Evolutionary conservation across 2,113 vertebrate species (phyloP).

Genomic region (Ovis canadensis): DNA sequence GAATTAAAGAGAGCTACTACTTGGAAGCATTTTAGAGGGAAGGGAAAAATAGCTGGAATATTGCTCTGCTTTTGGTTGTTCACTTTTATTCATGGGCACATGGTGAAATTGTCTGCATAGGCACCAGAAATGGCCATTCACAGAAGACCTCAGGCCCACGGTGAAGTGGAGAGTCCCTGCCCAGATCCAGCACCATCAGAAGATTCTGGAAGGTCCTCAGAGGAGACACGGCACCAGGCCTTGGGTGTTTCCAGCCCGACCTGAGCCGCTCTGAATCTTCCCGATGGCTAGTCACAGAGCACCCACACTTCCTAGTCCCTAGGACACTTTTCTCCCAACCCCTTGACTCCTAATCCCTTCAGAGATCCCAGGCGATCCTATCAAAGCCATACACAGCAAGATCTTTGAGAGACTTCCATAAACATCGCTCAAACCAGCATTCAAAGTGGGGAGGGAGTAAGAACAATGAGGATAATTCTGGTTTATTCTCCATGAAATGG

Average conservation of each 20-base stretch:
- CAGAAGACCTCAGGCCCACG: neutral
- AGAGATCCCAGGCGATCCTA: neutral
- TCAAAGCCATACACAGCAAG: neutral
- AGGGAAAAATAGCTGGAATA: neutral
- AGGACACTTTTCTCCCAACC: neutral
- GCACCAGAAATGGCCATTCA: neutral
- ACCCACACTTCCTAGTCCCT: neutral
- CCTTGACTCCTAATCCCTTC: neutral
- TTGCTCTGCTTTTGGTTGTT: neutral
- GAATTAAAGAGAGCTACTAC: neutral
- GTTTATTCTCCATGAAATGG: neutral
- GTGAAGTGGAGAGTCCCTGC: neutral
- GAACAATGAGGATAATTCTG: neutral
- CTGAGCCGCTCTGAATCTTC: neutral
- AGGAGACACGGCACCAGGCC: neutral
- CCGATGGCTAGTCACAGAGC: neutral
- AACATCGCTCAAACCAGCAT: neutral
- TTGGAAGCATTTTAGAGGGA: neutral
- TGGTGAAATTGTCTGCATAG: neutral
- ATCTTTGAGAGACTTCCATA: neutral
- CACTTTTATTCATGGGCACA: fast-evolving
- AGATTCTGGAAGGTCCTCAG: neutral
- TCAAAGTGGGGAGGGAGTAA: neutral
- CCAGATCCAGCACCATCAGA: neutral
- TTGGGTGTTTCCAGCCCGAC: neutral